phyloP scores from a whole-genome alignment of 2,888 invertebrate genomes.

The Brenthis ino region DNA sequence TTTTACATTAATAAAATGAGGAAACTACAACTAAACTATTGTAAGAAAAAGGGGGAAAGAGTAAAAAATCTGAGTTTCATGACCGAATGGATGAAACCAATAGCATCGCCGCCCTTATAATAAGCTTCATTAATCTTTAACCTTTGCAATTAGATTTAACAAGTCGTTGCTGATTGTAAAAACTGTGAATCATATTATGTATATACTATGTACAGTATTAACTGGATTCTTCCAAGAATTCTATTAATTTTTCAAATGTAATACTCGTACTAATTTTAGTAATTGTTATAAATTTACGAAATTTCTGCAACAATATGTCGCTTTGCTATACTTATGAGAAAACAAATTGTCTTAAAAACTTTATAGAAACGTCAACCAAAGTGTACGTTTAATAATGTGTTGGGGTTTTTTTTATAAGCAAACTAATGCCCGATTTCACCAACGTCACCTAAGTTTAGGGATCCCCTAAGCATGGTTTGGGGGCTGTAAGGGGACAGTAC shows the following conservation, averaged over 20 bases:
- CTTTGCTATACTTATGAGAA: too few relatives aligned
- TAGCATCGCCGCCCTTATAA: constrained; percentile 22
- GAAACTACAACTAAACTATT: neutral
- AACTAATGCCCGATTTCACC: too few relatives aligned
- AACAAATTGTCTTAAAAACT: too few relatives aligned
- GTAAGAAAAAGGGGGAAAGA: neutral
- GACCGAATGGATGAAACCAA: constrained; percentile 15
- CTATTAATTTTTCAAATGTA: neutral
- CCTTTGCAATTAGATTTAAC: constrained; percentile 40
- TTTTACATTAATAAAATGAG: too few relatives aligned
- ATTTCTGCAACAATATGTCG: too few relatives aligned
- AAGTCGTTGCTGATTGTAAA: constrained; percentile 37
- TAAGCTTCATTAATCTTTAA: constrained; percentile 38
- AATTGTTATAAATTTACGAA: too few relatives aligned
- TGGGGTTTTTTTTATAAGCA: too few relatives aligned
- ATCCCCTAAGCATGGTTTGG: too few relatives aligned
- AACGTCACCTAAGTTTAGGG: too few relatives aligned
- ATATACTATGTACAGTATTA: neutral
- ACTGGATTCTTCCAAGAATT: neutral
- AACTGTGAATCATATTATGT: constrained; percentile 20
- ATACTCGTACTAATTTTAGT: neutral
- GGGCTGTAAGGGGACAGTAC: too few relatives aligned
- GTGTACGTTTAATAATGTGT: too few relatives aligned
- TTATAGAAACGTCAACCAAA: too few relatives aligned
- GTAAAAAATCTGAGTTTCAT: neutral